Base-by-base conservation (phyloP, 2,797 vertebrate species). In the Chloroceryle amazona region DNA sequence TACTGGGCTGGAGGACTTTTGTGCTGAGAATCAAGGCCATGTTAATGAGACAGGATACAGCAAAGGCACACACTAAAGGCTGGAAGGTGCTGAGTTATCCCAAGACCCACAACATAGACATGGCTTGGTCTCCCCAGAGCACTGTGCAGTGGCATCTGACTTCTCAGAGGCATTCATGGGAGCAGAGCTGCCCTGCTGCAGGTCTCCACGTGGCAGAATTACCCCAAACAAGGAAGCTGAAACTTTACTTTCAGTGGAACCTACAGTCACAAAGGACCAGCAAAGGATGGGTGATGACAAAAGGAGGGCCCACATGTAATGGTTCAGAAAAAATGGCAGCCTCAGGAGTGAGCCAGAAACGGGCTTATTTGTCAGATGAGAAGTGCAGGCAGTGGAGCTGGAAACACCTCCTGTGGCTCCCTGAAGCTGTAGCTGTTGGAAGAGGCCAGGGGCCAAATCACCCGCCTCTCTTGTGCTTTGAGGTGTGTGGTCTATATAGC, bases 361-460 rank as follows among this genome's bases (percentile, higher is more conserved):
- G 54, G 46, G 44, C 47, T 60, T 47, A 31, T 90, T 89, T 86
- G 60, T 80, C 14, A 19, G 61, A 78, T n/a, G 33, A 91, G 33
- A 39, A 87, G 35, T 35, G 57, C 54, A 81, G 78, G 74, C 68
- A 76, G 71, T 58, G 90, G 71, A 91, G 71, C 70, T 78, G 85
- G 73, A 82, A 96, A 63, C 39, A 60, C 73, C 49, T 93, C 96
- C 94, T 70, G 57, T 74, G 71, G 62, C 54, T 93, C 65, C 75
- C 92, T 76, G 52, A 76, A 88, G 41, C 70, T 90, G 63, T 46
- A 90, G 87, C 54, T 93, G 67, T 82, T 89, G 80, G 61, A 87
- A 90, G 71, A 91, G 52, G 75, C 25, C 86, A 90, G 86, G 76
- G 42, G 74, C 89, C 76, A 95, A 90, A 79, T 79, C 87, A 89